Evolutionary conservation across 1,140 invertebrate genomes (phyloP), one percentile per base, ranked within the genome.

Genomic region (Aphis craccivora): DNA sequence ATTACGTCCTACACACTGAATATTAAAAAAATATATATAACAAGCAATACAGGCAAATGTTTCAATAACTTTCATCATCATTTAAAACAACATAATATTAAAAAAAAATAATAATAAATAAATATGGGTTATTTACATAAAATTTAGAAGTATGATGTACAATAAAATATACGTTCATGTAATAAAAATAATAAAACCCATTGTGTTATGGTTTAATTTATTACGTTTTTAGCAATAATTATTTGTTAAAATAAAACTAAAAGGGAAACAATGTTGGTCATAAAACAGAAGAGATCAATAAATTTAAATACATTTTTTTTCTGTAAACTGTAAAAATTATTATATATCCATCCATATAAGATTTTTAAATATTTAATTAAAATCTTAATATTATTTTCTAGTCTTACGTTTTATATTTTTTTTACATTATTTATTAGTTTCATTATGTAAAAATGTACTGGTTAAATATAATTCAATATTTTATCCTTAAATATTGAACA

Each of bases 171-270:
- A 48, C 1, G 43, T 20, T 35, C 86, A 45, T 35, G 30, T 48
- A 51, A 87, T 87, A 45, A 87, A 87, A 87, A 87, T 87, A 87
- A 87, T n/a, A 87, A 35, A 87, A 87, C 43, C 43, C 30, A 87
- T 87, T 87, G 43, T 48, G 8, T 84, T 87, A 35, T 51, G 30
- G 86, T 48, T 87, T 87, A n/a, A 48, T 87, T 48, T 87, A 87
- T 48, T 87, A n/a, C 43, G 30, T 48, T 87, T 87, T 84, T 30
- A 84, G 23, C 40, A 87, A 87, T 87, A n/a, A 48, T 87, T 87
- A 51, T 87, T 87, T 20, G 14, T 1, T 87, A 30, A 87, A 45
- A 87, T 87, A 48, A 48, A 51, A 20, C 37, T 40, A 43, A 40
- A 84, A 40, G 23, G 43, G 30, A 25, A 48, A 87, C 30, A 84